Evolutionary conservation across 2,797 vertebrate species (phyloP), one percentile per base, ranked within the genome.

Genomic region (Pipistrellus nathusii): DNA sequence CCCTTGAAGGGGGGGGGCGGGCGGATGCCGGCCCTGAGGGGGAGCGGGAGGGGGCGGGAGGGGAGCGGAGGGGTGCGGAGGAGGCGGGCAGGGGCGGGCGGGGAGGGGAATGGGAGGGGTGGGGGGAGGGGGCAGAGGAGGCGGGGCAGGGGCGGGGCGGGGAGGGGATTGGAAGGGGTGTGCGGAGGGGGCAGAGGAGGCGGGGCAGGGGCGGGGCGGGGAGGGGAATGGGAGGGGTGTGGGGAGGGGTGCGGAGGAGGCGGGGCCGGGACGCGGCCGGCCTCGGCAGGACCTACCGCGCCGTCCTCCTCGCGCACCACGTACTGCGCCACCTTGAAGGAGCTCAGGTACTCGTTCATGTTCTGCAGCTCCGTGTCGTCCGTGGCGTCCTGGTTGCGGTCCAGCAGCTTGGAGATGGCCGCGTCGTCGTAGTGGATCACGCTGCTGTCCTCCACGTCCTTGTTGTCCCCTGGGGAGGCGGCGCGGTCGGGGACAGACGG

Each of bases 291-390:
- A 35, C 95, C 99, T 98, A 99, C 99, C 99, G 99, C 99, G 87
- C 99, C 99, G 0, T 99, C 99, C 96, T 99, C 99, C 98, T 99
- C 99, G 53, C 99, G 99, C 97, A 99, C 99, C 98, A 99, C 99
- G 53, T 99, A 99, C 98, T 99, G 99, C 13, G 99, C 99, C 98
- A 99, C 99, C 98, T 99, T 99, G 98, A 99, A 99, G 97, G 99
- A 99, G 98, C 99, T 99, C 95, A 99, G 98, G 98, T 99, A 99
- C 98, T 99, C 99, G 15, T 99, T 99, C 99, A 99, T 99, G 98
- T 99, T 99, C 98, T 99, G 99, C 48, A 99, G 99, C 97, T 99
- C 99, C 0, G 99, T 99, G 98, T 99, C 99, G 0, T 99, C 99
- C 0, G 99, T 99, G 15, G 99, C 99, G 0, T 99, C 99, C 98